Conservation (phyloP, 1,140 invertebrate genomes). For the Eulimnadia texana region DNA sequence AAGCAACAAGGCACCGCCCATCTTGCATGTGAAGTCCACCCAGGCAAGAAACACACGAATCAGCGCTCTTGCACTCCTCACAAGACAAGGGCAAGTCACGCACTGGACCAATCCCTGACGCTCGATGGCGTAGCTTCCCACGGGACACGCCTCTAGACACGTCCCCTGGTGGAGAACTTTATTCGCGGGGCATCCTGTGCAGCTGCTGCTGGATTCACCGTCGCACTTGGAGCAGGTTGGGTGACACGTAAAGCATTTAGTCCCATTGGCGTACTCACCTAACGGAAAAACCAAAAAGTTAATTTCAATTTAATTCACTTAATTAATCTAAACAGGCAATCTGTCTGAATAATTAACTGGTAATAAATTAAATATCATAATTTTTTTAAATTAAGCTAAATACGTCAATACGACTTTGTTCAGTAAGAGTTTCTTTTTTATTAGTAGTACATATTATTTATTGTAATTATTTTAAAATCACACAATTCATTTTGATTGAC, state of each 20-base stretch:
- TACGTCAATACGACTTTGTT: not conserved
- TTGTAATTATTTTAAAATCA: too few relatives aligned
- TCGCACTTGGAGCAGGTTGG: conserved; percentile 53
- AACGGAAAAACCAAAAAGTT: conserved; percentile 18
- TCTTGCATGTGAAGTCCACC: conserved; percentile 56
- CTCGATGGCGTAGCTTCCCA: conserved; percentile 41
- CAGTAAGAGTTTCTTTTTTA: too few relatives aligned
- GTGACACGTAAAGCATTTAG: conserved; percentile 50
- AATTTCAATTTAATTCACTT: not conserved
- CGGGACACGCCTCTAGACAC: conserved; percentile 55
- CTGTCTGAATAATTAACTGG: too few relatives aligned
- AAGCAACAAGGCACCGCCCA: conserved; percentile 57
- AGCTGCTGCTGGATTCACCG: conserved; percentile 46
- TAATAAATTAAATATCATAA: not conserved
- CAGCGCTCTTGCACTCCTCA: conserved; percentile 51
- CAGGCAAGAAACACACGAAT: conserved; percentile 60
- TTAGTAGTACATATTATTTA: too few relatives aligned
- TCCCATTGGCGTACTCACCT: conserved; percentile 52
- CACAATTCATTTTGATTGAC: too few relatives aligned
- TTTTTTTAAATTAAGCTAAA: not conserved
- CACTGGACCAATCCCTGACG: conserved; percentile 32
- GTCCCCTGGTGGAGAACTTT: conserved; percentile 45
- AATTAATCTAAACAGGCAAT: too few relatives aligned
- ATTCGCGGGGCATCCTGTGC: conserved; percentile 47
- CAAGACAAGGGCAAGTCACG: conserved; percentile 59